phyloP scores from a whole-genome alignment of 1,140 invertebrate species.

The Drosophila lowei region DNA sequence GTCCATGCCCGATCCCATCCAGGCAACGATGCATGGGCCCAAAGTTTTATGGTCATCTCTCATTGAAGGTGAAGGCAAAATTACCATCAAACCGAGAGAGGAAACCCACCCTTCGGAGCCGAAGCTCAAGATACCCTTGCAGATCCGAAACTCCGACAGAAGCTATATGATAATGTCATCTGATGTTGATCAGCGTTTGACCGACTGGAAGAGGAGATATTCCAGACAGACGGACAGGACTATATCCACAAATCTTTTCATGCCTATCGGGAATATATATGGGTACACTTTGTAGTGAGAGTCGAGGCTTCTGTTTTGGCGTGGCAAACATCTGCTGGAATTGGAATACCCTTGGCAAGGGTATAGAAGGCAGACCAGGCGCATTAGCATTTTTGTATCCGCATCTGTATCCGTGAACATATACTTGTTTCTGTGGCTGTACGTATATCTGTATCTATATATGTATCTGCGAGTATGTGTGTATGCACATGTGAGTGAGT shows the following conservation, averaged over 20 bases:
- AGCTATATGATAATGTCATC: too few species aligned
- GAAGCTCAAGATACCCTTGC: too few species aligned
- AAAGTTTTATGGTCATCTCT: constrained; percentile 58
- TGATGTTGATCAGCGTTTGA: too few species aligned
- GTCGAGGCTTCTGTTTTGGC: too few species aligned
- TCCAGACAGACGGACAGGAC: too few species aligned
- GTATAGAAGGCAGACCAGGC: not conserved
- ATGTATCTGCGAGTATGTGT: constrained; percentile 13
- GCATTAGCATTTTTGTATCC: constrained; percentile 68
- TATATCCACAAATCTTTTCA: too few species aligned
- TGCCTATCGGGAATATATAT: too few species aligned
- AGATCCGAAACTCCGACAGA: not conserved
- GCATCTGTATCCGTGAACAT: constrained; percentile 53
- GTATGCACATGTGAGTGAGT: constrained; percentile 31
- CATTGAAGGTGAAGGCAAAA: constrained; percentile 39
- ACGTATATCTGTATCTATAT: constrained; percentile 20
- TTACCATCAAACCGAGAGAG: too few species aligned
- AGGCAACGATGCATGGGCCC: constrained; percentile 42
- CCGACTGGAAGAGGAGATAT: too few species aligned
- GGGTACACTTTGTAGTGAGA: too few species aligned
- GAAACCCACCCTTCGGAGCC: not conserved
- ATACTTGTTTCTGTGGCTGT: constrained; percentile 6
- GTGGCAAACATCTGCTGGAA: too few species aligned
- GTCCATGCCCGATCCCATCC: constrained; percentile 14
- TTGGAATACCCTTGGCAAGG: too few species aligned